phyloP scores from a whole-genome alignment of 2,797 vertebrate species.

The Xenops minutus region DNA sequence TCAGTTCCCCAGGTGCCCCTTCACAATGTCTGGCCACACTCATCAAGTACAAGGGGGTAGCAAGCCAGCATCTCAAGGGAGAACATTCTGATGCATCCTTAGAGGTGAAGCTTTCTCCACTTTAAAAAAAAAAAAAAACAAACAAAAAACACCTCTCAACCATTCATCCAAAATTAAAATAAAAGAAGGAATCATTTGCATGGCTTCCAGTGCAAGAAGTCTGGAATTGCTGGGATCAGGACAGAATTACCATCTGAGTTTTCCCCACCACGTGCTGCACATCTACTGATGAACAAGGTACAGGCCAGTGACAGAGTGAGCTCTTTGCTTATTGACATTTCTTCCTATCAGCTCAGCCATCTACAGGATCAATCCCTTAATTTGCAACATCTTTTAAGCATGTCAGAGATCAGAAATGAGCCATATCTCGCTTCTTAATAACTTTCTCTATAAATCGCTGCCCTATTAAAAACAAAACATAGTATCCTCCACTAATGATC shows the following conservation, averaged over 20 bases:
- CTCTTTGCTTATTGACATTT: neutral
- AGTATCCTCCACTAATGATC: constrained; percentile 32
- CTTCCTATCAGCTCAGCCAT: neutral
- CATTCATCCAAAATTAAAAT: neutral
- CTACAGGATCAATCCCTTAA: constrained; percentile 61
- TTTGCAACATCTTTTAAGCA: constrained; percentile 48
- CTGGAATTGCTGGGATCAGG: neutral
- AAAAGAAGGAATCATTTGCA: rapidly evolving
- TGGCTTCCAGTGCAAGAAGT: neutral
- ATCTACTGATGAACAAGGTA: neutral
- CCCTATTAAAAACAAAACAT: constrained; percentile 55
- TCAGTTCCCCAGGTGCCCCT: too few relatives aligned
- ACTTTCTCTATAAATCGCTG: constrained; percentile 57
- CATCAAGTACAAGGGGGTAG: rapidly evolving
- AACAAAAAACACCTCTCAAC: rapidly evolving
- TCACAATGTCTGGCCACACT: rapidly evolving
- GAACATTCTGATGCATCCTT: rapidly evolving
- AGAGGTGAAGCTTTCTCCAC: neutral
- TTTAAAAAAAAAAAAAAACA: neutral
- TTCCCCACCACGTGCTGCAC: neutral
- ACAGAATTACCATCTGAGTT: neutral
- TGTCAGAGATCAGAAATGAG: constrained; percentile 52
- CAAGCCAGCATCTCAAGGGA: rapidly evolving
- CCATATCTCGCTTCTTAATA: constrained; percentile 49
- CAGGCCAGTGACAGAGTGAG: neutral